Percentiles rank a stretch among this genome's conserved stretches.
phyloP scores from a whole-genome alignment of 1,140 invertebrate genomes.

The Heliconius congener region DNA sequence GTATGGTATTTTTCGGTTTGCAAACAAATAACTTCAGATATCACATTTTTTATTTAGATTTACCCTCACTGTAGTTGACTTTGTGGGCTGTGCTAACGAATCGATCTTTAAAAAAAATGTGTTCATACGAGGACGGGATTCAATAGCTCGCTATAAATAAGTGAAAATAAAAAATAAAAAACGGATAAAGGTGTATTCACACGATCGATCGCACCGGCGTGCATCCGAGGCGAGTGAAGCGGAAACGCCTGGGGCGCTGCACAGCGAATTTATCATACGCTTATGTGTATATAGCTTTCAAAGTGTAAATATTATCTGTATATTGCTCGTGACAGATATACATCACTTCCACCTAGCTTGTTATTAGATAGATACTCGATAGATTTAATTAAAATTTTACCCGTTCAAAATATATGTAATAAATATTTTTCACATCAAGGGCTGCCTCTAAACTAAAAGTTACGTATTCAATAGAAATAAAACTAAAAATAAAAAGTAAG shows the following conservation, averaged over 20 bases:
- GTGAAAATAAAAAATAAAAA: slow-evolving; percentile 58
- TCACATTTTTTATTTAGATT: not conserved
- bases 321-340: slow-evolving; percentile 22
- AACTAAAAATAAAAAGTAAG: not conserved
- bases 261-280: slow-evolving; percentile 71
- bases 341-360: not conserved
- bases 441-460: too few relatives aligned
- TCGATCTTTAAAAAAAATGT: slow-evolving; percentile 29
- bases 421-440: not conserved
- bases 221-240: slow-evolving; percentile 70
- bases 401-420: not conserved
- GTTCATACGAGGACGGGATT: slow-evolving; percentile 37
- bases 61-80: slow-evolving; percentile 1
- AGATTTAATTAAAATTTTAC: not conserved
- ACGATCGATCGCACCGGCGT: slow-evolving; percentile 71
- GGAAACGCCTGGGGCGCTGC: slow-evolving; percentile 67
- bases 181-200: slow-evolving; percentile 70
- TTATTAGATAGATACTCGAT: not conserved
- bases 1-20: not conserved
- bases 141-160: slow-evolving; percentile 57
- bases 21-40: not conserved
- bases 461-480: too few relatives aligned
- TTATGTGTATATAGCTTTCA: slow-evolving; percentile 47
- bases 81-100: slow-evolving; percentile 18
- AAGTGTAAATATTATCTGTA: slow-evolving; percentile 42